Percentiles rank a stretch among this genome's conserved stretches.
Evolutionary conservation across 2,888 invertebrate species (phyloP).

Genomic region (Scotopteryx bipunctaria): DNA sequence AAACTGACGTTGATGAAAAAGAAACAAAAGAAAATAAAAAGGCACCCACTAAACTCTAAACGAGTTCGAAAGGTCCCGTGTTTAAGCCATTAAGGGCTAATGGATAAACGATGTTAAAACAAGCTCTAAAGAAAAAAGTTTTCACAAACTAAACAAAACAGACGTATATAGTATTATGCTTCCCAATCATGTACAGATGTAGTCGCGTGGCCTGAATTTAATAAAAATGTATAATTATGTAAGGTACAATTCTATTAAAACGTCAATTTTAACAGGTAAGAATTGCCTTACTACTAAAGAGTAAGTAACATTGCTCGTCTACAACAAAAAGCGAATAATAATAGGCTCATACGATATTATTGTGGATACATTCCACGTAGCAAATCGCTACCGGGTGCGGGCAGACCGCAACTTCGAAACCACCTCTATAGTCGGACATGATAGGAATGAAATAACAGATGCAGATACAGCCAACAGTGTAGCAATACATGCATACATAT

Average conservation of each 20-base stretch:
- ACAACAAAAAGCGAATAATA: conserved; percentile 22
- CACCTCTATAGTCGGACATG: conserved; percentile 19
- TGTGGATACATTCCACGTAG: conserved; percentile 38
- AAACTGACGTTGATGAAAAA: not conserved
- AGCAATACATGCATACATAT: no score
- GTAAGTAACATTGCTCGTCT: conserved; percentile 13
- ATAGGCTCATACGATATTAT: conserved; percentile 28
- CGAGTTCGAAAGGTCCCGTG: conserved; percentile 1
- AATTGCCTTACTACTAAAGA: not conserved
- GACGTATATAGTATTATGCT: no score
- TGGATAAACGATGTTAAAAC: conserved; percentile 1
- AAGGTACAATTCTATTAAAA: no score
- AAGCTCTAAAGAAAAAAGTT: no score
- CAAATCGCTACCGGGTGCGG: conserved; percentile 28
- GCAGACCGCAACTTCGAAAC: conserved; percentile 26
- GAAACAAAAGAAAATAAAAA: not conserved
- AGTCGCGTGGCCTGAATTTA: no score
- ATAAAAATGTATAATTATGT: no score
- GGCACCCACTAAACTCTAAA: not conserved
- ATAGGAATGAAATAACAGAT: not conserved
- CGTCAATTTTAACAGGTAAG: not conserved
- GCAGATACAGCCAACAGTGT: not conserved
- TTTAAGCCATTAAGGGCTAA: conserved; percentile 6
- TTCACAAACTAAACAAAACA: not conserved
- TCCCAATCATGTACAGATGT: no score